Evolutionary conservation across 2,888 invertebrate genomes (phyloP), one percentile per base, ranked within the genome.

Genomic region (Caenorhabditis sp.): DNA sequence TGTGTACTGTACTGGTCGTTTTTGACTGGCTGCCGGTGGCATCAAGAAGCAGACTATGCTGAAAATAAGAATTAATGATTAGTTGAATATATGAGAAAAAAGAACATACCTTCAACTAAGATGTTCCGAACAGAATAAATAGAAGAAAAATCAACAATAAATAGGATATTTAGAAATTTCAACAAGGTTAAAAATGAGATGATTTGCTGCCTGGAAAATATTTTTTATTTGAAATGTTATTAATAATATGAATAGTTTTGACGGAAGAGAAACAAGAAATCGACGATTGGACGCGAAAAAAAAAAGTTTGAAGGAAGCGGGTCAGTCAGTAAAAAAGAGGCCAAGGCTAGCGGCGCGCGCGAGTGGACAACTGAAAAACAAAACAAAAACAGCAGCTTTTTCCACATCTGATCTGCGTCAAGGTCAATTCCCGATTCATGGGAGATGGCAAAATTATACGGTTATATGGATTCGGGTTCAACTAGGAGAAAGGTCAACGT

Each of bases 21-120:
- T 25, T 25, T 53, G 53, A 53, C 53, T 25, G 25, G 53, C 53
- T 53, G 53, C 53, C 53, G 53, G 53, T 53, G 53, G 53, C 53
- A 53, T 53, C 53, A 53, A 53, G 53, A 53, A 43, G 43, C 43
- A 43, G 8, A 43, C 43, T 43, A 43, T 43, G 43, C 43, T 43
- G 17, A 14, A 43, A 43, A 43, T 12, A 43, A 43, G 17, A 43
- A 17, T 3, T 2, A 7, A 43, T 43, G 7, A 10, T 43, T 43
- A 17, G 12, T 12, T 7, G 14, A 3, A 10, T 17, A 3, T 43
- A 10, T 43, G 43, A 43, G 17, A 43, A 43, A 17, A 12, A n/a
- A n/a, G 5, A 3, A 12, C 43, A 12, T 14, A 43, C 43, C 43
- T 43, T 43, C 43, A 43, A 43, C 43, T 43, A 43, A 43, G 36